Evolutionary conservation across 2,113 vertebrate genomes (phyloP).

Genomic region (Ammospiza caudacuta): DNA sequence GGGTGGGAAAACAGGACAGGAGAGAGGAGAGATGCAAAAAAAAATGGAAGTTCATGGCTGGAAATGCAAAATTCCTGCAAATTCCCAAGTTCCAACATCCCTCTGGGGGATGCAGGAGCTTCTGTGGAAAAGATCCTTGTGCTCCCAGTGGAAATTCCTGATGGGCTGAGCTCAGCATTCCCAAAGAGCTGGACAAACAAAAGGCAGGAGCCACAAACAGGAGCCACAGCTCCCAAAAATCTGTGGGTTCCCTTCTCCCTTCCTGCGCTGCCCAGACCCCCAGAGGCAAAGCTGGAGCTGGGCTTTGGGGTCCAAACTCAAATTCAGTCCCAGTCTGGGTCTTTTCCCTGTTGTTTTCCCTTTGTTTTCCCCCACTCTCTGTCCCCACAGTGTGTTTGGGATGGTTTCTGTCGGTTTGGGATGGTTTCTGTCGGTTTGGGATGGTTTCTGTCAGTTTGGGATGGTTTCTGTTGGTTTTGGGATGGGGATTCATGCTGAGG

Average conservation of each 20-base stretch:
- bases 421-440: too few relatives aligned
- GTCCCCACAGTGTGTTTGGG: fast-evolving
- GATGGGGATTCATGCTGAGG: neutral
- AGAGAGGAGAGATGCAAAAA: neutral
- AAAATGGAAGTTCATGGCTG: neutral
- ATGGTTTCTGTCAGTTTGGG: too few relatives aligned
- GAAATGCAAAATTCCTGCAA: neutral
- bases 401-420: too few relatives aligned
- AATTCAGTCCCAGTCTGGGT: fast-evolving
- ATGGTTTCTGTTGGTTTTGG: too few relatives aligned
- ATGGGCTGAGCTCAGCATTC: neutral
- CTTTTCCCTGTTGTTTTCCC: neutral
- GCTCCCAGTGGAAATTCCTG: neutral
- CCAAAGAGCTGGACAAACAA: neutral
- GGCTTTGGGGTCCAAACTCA: neutral
- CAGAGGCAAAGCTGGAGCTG: neutral
- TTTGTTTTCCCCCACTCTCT: neutral
- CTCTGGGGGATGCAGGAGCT: neutral
- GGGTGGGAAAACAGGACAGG: neutral
- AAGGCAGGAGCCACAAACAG: neutral
- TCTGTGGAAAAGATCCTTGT: neutral
- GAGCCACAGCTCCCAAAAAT: neutral
- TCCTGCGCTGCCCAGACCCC: neutral
- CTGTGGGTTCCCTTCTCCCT: neutral
- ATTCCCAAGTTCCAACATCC: neutral